Evolutionary conservation across 1,140 invertebrate genomes (phyloP).

Genomic region (Euwallacea fornicatus): DNA sequence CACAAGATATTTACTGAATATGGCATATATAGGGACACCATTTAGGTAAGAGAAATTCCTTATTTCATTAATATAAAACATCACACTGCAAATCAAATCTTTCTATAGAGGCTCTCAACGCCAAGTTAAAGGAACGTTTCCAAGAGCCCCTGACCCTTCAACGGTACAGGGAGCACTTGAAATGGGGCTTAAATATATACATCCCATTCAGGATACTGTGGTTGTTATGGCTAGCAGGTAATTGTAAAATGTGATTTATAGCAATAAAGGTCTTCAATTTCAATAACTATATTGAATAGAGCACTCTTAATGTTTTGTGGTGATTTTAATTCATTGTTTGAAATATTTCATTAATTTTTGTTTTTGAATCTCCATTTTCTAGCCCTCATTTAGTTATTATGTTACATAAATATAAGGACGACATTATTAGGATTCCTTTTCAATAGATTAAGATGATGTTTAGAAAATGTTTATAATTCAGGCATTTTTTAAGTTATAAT

Average conservation of each 20-base stretch:
- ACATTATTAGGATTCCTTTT: too few species aligned
- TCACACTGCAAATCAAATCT: not conserved
- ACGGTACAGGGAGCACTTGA: conserved; percentile 69
- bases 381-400: too few species aligned
- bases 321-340: too few species aligned
- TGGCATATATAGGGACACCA: conserved; percentile 64
- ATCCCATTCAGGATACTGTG: conserved; percentile 56
- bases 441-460: too few species aligned
- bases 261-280: too few species aligned
- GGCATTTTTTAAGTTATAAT: too few species aligned
- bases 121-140: conserved; percentile 50
- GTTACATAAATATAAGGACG: too few species aligned
- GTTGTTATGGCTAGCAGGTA: conserved; percentile 68
- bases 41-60: conserved; percentile 57
- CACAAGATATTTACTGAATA: conserved; percentile 60
- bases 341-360: too few species aligned
- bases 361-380: too few species aligned
- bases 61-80: conserved; percentile 17
- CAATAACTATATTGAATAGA: too few species aligned
- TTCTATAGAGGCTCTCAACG: conserved; percentile 59
- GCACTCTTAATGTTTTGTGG: too few species aligned
- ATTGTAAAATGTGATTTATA: conserved; percentile 28
- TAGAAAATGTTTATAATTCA: too few species aligned
- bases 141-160: conserved; percentile 55
- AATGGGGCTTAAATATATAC: conserved; percentile 57